These are phyloP conservation scores for Bathynomus jamesi DNA, from an alignment of 1,140 invertebrate species.

Conservation along the genomic window DNA sequence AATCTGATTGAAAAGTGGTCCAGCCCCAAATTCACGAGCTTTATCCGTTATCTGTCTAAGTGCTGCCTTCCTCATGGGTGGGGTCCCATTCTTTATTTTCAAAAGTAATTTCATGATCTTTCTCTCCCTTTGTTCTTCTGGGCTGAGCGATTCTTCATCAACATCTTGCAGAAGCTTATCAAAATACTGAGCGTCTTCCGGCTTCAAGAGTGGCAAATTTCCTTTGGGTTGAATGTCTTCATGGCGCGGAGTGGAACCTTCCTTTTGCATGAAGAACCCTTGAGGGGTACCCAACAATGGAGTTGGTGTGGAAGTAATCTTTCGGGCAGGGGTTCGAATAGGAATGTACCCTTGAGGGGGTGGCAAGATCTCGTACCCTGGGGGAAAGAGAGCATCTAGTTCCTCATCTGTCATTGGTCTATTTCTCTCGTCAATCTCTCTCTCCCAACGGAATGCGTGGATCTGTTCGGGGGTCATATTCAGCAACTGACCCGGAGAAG, in stretches of 20 bases:
- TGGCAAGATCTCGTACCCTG: slow-evolving; percentile 94
- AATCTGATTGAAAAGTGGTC: slow-evolving; percentile 98
- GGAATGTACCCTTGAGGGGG: slow-evolving; percentile 89
- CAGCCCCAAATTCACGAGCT: slow-evolving; percentile 94
- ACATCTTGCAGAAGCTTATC: slow-evolving; percentile 96
- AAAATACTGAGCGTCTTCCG: slow-evolving; percentile 99
- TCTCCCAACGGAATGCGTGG: slow-evolving; percentile 96
- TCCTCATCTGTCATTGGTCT: slow-evolving; percentile 94
- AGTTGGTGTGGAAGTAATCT: slow-evolving; percentile 94
- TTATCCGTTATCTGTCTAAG: slow-evolving; percentile 97
- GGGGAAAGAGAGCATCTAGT: slow-evolving; percentile 91
- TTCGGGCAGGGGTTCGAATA: slow-evolving; percentile 91
- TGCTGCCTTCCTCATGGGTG: slow-evolving; percentile 97
- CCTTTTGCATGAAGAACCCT: slow-evolving; percentile 88
- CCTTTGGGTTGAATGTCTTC: slow-evolving; percentile 94
- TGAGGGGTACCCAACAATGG: slow-evolving; percentile 77
- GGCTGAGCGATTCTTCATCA: slow-evolving; percentile 88
- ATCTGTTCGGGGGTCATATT: slow-evolving; percentile 99
- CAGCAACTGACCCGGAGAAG: slow-evolving; percentile 83
- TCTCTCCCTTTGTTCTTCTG: slow-evolving; percentile 95
- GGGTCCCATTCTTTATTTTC: slow-evolving; percentile 99
- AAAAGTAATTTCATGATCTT: slow-evolving; percentile 98
- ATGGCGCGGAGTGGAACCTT: slow-evolving; percentile 67
- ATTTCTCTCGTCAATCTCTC: slow-evolving; percentile 97
- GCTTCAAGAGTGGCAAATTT: slow-evolving; percentile 97